phyloP scores from a whole-genome alignment of 2,888 invertebrate species.

The Hypercompe scribonia region DNA sequence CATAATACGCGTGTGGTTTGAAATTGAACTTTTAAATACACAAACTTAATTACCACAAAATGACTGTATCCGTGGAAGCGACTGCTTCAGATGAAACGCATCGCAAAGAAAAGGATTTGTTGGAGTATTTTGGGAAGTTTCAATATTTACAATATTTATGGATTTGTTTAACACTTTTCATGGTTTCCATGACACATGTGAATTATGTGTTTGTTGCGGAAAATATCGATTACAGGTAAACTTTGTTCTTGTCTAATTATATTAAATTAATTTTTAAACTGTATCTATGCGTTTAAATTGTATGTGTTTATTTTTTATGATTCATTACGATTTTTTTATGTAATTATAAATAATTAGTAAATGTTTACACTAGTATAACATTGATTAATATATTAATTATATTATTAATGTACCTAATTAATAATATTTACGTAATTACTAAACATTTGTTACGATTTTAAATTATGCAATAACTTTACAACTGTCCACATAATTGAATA shows the following conservation, averaged over 20 bases:
- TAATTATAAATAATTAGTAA: background rate
- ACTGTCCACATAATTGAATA: background rate
- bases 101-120: slow-evolving; percentile 47
- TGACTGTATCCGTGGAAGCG: slow-evolving; percentile 31
- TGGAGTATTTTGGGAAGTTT: slow-evolving; percentile 68
- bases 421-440: too few relatives aligned
- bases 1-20: slow-evolving; percentile 10
- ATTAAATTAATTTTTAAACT: background rate
- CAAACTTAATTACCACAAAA: slow-evolving; percentile 24
- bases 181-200: slow-evolving; percentile 75
- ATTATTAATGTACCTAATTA: too few relatives aligned
- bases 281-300: background rate
- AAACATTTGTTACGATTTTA: background rate
- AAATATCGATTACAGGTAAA: slow-evolving; percentile 71
- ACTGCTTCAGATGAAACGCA: slow-evolving; percentile 19
- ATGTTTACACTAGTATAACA: background rate
- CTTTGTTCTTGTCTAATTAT: background rate
- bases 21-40: slow-evolving; percentile 3
- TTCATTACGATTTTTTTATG: background rate
- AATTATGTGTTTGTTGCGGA: slow-evolving; percentile 78
- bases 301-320: too few relatives aligned
- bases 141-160: slow-evolving; percentile 70
- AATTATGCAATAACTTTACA: background rate
- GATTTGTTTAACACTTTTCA: slow-evolving; percentile 67
- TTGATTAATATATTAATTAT: background rate